Conservation (phyloP, 2,888 invertebrate species). For the Limnephilus lunatus region DNA sequence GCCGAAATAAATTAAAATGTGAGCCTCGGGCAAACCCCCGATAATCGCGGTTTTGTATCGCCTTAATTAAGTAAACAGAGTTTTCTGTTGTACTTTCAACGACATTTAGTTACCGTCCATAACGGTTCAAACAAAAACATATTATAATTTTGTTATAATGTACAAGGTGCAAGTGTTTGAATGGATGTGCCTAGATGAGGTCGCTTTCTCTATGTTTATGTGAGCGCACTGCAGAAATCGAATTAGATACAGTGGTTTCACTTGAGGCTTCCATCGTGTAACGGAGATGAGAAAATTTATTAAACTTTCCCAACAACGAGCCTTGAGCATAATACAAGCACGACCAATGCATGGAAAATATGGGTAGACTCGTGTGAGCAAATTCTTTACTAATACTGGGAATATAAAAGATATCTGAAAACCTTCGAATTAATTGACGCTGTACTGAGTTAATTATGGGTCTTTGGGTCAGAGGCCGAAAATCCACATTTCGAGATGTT, state of each 20-base stretch:
- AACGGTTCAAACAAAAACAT: too few species aligned
- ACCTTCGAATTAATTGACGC: too few species aligned
- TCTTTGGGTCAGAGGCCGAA: too few species aligned
- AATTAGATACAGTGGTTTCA: constrained; percentile 73
- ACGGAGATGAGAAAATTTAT: constrained; percentile 54
- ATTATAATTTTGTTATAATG: neutral
- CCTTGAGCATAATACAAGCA: constrained; percentile 20
- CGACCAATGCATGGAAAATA: neutral
- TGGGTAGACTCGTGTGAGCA: too few species aligned
- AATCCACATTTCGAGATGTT: too few species aligned
- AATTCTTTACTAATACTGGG: neutral
- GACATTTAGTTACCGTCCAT: too few species aligned
- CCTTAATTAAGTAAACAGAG: too few species aligned
- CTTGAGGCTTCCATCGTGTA: constrained; percentile 65
- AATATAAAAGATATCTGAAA: neutral
- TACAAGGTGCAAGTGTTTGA: neutral
- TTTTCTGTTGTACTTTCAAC: too few species aligned
- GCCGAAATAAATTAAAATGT: too few species aligned
- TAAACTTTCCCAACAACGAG: constrained; percentile 53
- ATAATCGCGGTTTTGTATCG: too few species aligned
- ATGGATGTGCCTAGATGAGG: neutral
- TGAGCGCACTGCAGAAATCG: constrained; percentile 70
- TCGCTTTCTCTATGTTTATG: neutral
- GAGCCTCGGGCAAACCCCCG: too few species aligned
- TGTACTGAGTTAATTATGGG: too few species aligned